phyloP scores from a whole-genome alignment of 2,113 vertebrate species.

The Gnathonemus echidnorhynchus region DNA sequence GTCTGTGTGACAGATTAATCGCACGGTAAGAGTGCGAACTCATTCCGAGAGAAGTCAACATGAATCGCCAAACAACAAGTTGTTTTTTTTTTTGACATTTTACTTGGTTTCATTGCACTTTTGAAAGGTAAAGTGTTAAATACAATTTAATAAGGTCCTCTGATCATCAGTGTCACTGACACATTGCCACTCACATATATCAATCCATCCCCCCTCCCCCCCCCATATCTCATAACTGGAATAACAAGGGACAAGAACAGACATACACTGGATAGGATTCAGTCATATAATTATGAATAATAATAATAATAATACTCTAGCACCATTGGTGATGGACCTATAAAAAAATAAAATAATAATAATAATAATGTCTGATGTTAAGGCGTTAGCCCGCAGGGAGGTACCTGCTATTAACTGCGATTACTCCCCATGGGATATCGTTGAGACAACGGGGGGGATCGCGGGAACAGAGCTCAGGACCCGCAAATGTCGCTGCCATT shows the following conservation, averaged over 20 bases:
- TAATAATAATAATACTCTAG: background rate
- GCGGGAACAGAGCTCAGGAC: background rate
- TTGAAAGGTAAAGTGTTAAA: background rate
- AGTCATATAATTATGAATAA: background rate
- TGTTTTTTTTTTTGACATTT: background rate
- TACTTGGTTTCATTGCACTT: background rate
- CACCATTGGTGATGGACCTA: no score
- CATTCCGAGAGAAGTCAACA: background rate
- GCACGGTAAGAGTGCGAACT: background rate
- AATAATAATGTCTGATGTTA: background rate
- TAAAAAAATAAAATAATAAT: background rate
- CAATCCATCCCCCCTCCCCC: background rate
- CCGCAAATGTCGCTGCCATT: background rate
- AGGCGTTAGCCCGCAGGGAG: background rate
- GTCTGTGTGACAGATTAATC: background rate
- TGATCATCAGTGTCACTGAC: background rate
- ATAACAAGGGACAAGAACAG: background rate
- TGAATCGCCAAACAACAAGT: background rate
- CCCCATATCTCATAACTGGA: background rate
- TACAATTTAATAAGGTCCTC: background rate
- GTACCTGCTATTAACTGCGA: background rate
- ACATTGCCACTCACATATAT: background rate
- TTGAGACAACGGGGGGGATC: background rate
- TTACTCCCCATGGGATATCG: background rate
- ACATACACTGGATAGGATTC: background rate